Conservation (phyloP, 2,113 vertebrate genomes). For the Rhinogobius similis region DNA sequence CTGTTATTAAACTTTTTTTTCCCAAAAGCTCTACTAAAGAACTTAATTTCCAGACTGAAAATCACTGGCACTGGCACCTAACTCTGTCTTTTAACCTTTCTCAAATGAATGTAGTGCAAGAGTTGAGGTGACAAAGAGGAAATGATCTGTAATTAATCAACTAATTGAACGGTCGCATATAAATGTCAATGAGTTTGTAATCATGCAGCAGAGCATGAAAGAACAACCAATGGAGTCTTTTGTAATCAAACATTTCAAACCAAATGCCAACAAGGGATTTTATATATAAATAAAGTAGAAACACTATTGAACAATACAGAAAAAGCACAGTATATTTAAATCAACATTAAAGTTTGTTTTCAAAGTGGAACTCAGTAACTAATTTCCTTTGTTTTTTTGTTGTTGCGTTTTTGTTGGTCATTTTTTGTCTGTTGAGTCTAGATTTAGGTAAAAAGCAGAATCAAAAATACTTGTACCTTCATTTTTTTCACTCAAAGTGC, state of each 20-base stretch:
- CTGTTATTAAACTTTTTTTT: neutral
- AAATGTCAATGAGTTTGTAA: constrained; percentile 6
- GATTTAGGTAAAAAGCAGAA: too few relatives aligned
- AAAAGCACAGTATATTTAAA: neutral
- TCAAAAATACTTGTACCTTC: too few relatives aligned
- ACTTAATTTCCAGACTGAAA: neutral
- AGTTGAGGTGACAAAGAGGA: neutral
- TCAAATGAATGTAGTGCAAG: neutral
- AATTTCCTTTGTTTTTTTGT: neutral
- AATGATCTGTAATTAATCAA: constrained; percentile 4
- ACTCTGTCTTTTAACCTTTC: constrained; percentile 1
- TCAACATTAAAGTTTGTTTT: neutral
- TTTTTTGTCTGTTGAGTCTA: too few relatives aligned
- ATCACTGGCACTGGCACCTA: neutral
- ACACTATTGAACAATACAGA: neutral
- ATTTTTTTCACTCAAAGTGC: too few relatives aligned
- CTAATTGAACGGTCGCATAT: neutral
- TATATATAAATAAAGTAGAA: neutral
- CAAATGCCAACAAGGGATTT: neutral
- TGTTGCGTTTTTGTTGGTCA: neutral
- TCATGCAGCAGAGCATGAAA: neutral
- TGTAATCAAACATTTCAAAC: neutral
- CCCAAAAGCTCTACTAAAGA: neutral
- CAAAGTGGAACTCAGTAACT: neutral
- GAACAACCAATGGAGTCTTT: neutral